Evolutionary conservation across 2,113 vertebrate species (phyloP).

Genomic region (Oxyruncus cristatus): DNA sequence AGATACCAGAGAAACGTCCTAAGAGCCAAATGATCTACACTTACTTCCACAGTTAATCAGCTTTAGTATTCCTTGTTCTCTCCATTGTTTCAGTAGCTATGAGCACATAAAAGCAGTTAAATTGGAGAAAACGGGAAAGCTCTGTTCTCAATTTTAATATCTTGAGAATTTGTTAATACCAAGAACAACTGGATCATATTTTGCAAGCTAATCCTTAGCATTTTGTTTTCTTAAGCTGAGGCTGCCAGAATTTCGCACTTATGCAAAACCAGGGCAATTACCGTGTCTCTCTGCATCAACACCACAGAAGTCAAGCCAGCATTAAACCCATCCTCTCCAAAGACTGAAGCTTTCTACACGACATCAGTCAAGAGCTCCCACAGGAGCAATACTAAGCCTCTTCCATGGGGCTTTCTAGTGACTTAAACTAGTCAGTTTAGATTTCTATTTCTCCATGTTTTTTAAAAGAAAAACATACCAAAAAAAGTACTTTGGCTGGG

Average conservation of each 20-base stretch:
- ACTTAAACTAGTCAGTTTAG: background rate
- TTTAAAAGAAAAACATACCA: background rate
- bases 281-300: fast-evolving
- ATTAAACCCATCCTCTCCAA: background rate
- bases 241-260: background rate
- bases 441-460: background rate
- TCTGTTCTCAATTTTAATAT: background rate
- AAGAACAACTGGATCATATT: background rate
- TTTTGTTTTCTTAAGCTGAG: background rate
- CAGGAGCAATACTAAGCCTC: background rate
- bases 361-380: background rate
- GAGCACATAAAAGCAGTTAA: background rate
- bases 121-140: background rate
- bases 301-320: background rate
- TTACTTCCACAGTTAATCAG: background rate
- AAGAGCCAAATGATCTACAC: background rate
- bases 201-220: background rate
- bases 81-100: background rate
- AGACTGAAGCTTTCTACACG: background rate
- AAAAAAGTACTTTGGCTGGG: background rate
- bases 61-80: background rate
- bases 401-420: background rate
- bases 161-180: background rate
- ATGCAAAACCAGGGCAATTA: background rate
- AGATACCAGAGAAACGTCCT: background rate